Conservation (phyloP, 2,797 vertebrate genomes). For the Myiothlypis chrysogaster region DNA sequence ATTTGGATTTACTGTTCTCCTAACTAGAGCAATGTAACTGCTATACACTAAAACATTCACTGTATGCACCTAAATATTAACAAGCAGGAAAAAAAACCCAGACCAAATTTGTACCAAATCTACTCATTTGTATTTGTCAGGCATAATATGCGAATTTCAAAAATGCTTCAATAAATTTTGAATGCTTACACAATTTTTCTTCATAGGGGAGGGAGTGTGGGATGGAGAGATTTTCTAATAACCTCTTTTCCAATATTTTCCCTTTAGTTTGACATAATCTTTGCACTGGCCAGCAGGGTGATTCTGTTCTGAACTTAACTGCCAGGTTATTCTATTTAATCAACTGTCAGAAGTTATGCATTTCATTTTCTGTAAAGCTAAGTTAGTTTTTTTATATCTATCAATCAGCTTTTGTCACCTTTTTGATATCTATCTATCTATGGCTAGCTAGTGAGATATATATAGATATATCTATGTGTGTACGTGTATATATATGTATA, state of each 20-base stretch:
- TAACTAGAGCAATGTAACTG: neutral
- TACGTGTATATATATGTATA: too few species aligned
- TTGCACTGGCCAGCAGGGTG: neutral
- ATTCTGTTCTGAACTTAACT: neutral
- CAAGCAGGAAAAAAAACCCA: rapidly evolving
- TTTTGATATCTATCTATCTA: neutral
- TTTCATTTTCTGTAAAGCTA: neutral
- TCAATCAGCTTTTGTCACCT: neutral
- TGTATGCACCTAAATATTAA: neutral
- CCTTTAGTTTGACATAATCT: neutral
- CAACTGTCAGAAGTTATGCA: neutral
- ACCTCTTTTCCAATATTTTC: neutral
- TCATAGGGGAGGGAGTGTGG: neutral
- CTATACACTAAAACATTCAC: neutral
- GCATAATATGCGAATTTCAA: neutral
- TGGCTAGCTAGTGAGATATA: too few species aligned
- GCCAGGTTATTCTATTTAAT: neutral
- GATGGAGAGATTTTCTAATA: neutral
- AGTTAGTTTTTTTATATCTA: neutral
- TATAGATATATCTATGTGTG: neutral
- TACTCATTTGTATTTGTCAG: neutral
- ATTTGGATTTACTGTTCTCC: neutral
- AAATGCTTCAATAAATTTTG: neutral
- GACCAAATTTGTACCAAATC: neutral
- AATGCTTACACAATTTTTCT: neutral